Evolutionary conservation across 2,888 invertebrate species (phyloP), one percentile per base, ranked within the genome.

Genomic region (Melanostoma scalare): DNA sequence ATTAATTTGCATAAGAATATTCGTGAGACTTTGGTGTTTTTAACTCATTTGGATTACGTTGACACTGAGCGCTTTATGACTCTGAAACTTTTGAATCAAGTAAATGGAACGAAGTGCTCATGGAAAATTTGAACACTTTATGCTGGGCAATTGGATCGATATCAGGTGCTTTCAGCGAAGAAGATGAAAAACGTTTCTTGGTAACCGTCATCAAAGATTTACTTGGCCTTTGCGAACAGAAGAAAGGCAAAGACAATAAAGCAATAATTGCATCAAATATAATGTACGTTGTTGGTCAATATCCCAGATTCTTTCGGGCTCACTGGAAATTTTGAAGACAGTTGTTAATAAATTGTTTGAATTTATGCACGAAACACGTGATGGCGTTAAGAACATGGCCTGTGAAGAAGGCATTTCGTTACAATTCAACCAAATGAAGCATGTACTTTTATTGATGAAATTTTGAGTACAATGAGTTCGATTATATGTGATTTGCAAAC

Each of bases 341-440:
- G 99, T 99, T 89, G 99, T 99, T 80, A 99, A 99, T 93, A 99
- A 99, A 93, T 94, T 99, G 74, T 99, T 99, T 92, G 99, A 99
- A 92, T 99, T 99, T 91, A 99, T 99, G 99, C 99, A 99, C 91
- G 99, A 99, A 93, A 99, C 99, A 99, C n/a, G n/a, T n/a, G n/a
- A n/a, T n/a, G n/a, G n/a, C n/a, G n/a, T n/a, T n/a, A n/a, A n/a
- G n/a, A n/a, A n/a, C n/a, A n/a, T n/a, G n/a, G n/a, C n/a, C n/a
- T n/a, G n/a, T n/a, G n/a, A n/a, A n/a, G n/a, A n/a, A n/a, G n/a
- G n/a, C n/a, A n/a, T n/a, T n/a, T n/a, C n/a, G n/a, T n/a, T n/a
- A n/a, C n/a, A n/a, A n/a, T n/a, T n/a, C n/a, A n/a, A n/a, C n/a
- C n/a, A n/a, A n/a, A n/a, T n/a, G n/a, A n/a, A n/a, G n/a, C n/a